These are phyloP conservation scores for Orientallactaga bullata DNA, from an alignment of 2,113 vertebrate species.

Conservation along the genomic window DNA sequence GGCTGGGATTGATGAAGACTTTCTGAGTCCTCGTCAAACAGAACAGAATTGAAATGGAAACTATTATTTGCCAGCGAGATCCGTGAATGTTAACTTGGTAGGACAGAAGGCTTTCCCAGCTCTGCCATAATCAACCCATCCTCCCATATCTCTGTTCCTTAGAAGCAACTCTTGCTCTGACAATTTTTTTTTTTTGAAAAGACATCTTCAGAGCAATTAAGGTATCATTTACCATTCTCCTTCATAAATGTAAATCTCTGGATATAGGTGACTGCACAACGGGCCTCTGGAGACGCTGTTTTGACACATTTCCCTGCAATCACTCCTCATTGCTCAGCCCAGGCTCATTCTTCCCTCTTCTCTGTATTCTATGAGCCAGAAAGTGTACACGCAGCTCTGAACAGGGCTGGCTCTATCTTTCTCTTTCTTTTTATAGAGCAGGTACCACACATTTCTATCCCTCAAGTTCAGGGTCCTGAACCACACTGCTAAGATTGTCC, in stretches of 20 bases:
- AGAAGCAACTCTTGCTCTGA: conserved; percentile 71
- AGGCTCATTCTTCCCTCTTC: background rate
- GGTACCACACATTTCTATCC: background rate
- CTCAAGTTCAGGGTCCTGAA: conserved; percentile 49
- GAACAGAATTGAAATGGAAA: conserved; percentile 77
- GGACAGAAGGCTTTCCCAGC: conserved; percentile 62
- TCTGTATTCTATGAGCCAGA: conserved; percentile 33
- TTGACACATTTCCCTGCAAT: conserved; percentile 20
- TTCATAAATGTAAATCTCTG: conserved; percentile 74
- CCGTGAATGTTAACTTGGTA: conserved; percentile 77
- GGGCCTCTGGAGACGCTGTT: background rate
- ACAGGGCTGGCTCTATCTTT: background rate
- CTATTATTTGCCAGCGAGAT: conserved; percentile 76
- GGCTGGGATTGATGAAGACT: conserved; percentile 82
- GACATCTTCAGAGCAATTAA: conserved; percentile 80
- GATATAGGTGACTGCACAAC: conserved; percentile 67
- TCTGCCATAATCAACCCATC: conserved; percentile 68
- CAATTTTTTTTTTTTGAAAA: conserved; percentile 66
- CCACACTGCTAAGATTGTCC: conserved; percentile 21
- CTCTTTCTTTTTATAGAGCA: background rate
- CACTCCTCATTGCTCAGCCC: background rate
- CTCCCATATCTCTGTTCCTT: conserved; percentile 70
- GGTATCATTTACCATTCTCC: conserved; percentile 62
- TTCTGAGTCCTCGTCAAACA: conserved; percentile 83
- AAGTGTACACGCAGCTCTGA: background rate